Evolutionary conservation across 2,113 vertebrate genomes (phyloP).

Genomic region (Pristiophorus japonicus): DNA sequence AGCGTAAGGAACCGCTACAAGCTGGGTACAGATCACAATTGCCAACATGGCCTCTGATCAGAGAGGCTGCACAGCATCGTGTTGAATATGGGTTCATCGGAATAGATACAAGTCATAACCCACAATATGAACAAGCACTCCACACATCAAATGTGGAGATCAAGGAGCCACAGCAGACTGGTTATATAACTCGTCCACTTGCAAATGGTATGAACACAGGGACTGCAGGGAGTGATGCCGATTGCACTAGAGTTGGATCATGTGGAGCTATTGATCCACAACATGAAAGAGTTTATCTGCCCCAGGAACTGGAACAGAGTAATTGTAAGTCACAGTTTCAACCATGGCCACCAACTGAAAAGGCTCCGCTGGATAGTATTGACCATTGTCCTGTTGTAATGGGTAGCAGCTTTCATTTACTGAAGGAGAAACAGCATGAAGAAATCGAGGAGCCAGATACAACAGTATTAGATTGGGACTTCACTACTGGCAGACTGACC

Average conservation of each 20-base stretch:
- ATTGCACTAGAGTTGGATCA: not conserved
- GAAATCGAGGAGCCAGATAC: not conserved
- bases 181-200: not conserved
- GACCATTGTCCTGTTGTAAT: not conserved
- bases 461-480: constrained; percentile 57
- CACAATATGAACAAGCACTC: constrained; percentile 31
- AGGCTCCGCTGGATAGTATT: not conserved
- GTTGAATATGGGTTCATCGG: constrained; percentile 52
- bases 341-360: not conserved
- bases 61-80: not conserved
- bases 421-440: not conserved
- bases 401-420: not conserved
- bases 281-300: not conserved
- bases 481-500: constrained; percentile 49
- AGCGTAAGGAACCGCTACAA: not conserved
- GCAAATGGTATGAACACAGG: too few relatives aligned
- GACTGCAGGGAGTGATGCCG: not conserved
- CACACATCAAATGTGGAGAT: not conserved
- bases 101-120: constrained; percentile 40
- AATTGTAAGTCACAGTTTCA: constrained; percentile 4
- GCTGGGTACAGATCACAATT: constrained; percentile 7
- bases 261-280: not conserved
- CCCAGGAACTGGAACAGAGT: not conserved
- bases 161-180: not conserved
- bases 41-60: not conserved